Base-by-base conservation (phyloP, 2,113 vertebrate genomes). In the Corydoras maculifer region DNA sequence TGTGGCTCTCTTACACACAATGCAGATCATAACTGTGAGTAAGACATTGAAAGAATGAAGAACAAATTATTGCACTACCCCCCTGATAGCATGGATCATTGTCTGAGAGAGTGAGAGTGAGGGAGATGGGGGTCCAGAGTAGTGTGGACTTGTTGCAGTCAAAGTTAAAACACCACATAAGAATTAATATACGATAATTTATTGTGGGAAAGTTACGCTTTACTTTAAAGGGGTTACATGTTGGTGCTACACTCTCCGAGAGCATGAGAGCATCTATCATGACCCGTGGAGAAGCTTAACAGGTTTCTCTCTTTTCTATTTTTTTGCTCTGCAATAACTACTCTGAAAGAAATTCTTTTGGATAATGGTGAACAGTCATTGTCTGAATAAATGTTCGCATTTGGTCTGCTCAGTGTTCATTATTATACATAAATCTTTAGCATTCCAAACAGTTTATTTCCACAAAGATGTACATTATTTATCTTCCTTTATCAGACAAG, bases 1-100 rank as follows among this genome's bases (percentile, higher is more conserved):
- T 67, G 60, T 69, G 65, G 13, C 48, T 50, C 61, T 48, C 69
- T 59, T 59, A 9, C 68, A 75, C 62, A 70, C 72, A 75, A 75
- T 70, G 71, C 75, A 79, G 79, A 75, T 82, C 73, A 79, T 79
- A 79, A 79, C 77, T 78, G 67, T 75, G 77, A 72, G 68, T 67
- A 67, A 76, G 72, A 79, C 73, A 61, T 82, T 73, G 76, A 69
- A 77, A 82, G 78, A 82, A 79, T 82, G 75, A 73, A 74, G 78
- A 79, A 78, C 75, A 79, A 78, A 82, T 82, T 74, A 74, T 75
- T 76, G 73, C 75, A 58, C 72, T 70, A 63, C 70, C 72, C 77
- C 61, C 75, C 31, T 62, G 78, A 53, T 72, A 68, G 65, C 74
- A 70, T 74, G 78, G 77, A 64, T 55, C 58, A 62, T 73, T 63